Evolutionary conservation across 1,140 invertebrate species (phyloP), one percentile per base, ranked within the genome.

Genomic region (Caerostris darwini): DNA sequence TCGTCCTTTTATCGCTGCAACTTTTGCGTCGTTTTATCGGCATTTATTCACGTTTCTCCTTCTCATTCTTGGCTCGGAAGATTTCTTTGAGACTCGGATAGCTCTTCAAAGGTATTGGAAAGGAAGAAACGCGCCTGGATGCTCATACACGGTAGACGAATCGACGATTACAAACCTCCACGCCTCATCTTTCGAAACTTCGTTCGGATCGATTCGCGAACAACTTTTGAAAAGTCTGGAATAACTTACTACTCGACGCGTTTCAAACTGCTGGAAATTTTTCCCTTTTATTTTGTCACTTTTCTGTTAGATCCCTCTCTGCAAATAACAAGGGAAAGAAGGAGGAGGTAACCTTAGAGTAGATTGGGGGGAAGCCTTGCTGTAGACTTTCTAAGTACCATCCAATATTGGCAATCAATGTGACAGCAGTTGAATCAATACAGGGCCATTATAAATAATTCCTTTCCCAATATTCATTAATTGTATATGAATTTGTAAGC

Each of bases 1-100:
- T 77, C 71, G 71, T 3, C 50, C 71, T 77, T 77, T 77, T 77
- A 77, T 77, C 34, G 34, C 71, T 12, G 71, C 5, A 77, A 77
- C 71, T 53, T 77, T 77, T 77, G 71, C 71, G 71, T 77, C 71
- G 10, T 53, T 77, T 77, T 77, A 77, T 77, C 71, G 71, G 71
- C 71, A 77, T 77, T 77, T 77, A 77, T 77, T 77, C 71, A 77
- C 71, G 71, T 77, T 77, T 77, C 71, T 34, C 14, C 71, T 77
- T 53, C 71, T 77, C 71, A 77, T 77, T 77, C 71, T 77, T 77
- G 19, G 19, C 34, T 34, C 34, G 34, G 34, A 34, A 77, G 50
- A 77, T 77, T 77, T 77, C 71, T 77, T 77, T 77, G 19, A 77
- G 71, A 77, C 53, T 50, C 19, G 14, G 71, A 50, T 77, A 77